These are phyloP conservation scores for Eulemur mongoz DNA, from an alignment of 2,797 vertebrate genomes.

Conservation along the genomic window DNA sequence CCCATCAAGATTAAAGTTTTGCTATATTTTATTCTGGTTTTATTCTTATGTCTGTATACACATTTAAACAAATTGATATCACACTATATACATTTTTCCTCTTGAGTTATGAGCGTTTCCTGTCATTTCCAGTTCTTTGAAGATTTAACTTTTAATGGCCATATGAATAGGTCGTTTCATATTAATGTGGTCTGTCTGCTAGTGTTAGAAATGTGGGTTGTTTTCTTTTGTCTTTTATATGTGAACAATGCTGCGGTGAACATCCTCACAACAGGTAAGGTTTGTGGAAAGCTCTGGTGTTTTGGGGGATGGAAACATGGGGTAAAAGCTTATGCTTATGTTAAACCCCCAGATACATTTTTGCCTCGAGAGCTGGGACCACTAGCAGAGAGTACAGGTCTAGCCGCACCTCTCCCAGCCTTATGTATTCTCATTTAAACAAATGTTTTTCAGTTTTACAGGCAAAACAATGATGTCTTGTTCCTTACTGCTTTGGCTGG, in stretches of 20 bases:
- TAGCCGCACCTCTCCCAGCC: background rate
- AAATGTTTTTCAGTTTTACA: background rate
- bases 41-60: background rate
- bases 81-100: fast-evolving
- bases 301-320: background rate
- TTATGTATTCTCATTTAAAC: background rate
- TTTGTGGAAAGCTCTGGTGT: background rate
- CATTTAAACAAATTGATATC: background rate
- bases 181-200: background rate
- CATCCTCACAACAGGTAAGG: fast-evolving
- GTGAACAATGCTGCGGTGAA: too few relatives aligned
- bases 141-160: background rate
- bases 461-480: background rate
- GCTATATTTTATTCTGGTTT: background rate
- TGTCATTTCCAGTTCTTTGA: background rate
- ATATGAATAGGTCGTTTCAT: too few relatives aligned
- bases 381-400: background rate
- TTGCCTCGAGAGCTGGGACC: background rate
- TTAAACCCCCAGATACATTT: background rate
- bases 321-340: background rate
- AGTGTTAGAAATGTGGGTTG: background rate
- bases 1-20: background rate
- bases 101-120: background rate
- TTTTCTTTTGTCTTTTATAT: background rate
- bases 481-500: background rate